Evolutionary conservation across 2,888 invertebrate genomes (phyloP).

Genomic region (Tenthredo amoena): DNA sequence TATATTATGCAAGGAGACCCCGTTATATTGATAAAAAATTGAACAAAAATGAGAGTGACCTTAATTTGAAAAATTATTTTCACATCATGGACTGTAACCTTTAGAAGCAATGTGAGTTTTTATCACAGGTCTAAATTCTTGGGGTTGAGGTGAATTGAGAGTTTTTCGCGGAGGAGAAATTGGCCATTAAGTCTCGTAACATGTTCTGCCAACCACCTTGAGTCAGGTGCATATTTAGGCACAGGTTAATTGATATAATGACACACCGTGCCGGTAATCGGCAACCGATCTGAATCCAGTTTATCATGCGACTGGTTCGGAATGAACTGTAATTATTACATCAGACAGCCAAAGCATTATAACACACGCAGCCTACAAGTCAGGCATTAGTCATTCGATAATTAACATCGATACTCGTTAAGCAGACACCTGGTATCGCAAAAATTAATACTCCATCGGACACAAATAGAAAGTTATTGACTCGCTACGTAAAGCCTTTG

Average conservation of each 20-base stretch:
- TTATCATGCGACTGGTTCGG: slow-evolving; percentile 46
- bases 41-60: slow-evolving; percentile 9
- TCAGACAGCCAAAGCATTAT: slow-evolving; percentile 31
- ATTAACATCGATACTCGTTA: slow-evolving; percentile 48
- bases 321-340: slow-evolving; percentile 51
- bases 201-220: slow-evolving; percentile 21
- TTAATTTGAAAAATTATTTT: slow-evolving; percentile 13
- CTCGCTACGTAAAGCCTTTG: not conserved
- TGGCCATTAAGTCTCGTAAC: slow-evolving; percentile 22
- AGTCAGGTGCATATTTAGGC: slow-evolving; percentile 47
- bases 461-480: slow-evolving; percentile 27
- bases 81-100: not conserved
- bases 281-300: slow-evolving; percentile 51
- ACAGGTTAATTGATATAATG: slow-evolving; percentile 49
- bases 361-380: slow-evolving; percentile 32
- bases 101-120: not conserved
- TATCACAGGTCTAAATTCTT: not conserved
- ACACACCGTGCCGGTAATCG: slow-evolving; percentile 50
- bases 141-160: slow-evolving; percentile 5
- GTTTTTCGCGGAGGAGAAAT: slow-evolving; percentile 5
- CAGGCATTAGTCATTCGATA: slow-evolving; percentile 46
- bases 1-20: not conserved
- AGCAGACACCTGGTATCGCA: slow-evolving; percentile 17
- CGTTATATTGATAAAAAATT: not conserved
- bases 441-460: slow-evolving; percentile 30